Percentiles rank a stretch among this genome's conserved stretches.
Evolutionary conservation across 2,113 vertebrate species (phyloP).

Genomic region (Malurus alboscapulatus): DNA sequence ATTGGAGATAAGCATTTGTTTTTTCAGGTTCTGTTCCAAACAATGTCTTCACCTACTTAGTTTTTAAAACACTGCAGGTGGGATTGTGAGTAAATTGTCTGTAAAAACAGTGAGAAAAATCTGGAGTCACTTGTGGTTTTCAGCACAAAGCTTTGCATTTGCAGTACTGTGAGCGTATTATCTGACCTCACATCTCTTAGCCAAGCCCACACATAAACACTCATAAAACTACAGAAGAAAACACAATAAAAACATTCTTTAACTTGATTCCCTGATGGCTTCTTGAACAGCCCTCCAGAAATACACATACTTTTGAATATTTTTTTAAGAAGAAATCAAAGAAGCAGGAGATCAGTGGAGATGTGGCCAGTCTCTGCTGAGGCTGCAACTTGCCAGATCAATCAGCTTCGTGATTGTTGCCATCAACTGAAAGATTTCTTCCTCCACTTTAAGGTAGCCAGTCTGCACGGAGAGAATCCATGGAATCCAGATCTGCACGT

Average conservation of each 20-base stretch:
- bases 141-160: not conserved
- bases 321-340: not conserved
- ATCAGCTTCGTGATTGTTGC: not conserved
- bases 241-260: constrained; percentile 2
- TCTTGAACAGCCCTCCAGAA: not conserved
- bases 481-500: not conserved
- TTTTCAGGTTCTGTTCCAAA: not conserved
- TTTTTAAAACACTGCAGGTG: not conserved
- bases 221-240: constrained; percentile 15
- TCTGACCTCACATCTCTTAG: not conserved
- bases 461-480: not conserved
- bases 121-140: not conserved
- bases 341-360: not conserved
- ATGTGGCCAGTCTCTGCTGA: not conserved
- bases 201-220: not conserved
- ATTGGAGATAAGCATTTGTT: not conserved
- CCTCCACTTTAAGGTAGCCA: not conserved
- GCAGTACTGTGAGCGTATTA: not conserved
- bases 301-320: not conserved
- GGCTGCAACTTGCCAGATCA: not conserved
- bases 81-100: not conserved
- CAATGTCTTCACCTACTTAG: not conserved
- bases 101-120: not conserved
- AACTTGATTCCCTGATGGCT: not conserved
- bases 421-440: not conserved